Conservation (phyloP, 2,113 vertebrate species). For the Cheirogaleus medius region DNA sequence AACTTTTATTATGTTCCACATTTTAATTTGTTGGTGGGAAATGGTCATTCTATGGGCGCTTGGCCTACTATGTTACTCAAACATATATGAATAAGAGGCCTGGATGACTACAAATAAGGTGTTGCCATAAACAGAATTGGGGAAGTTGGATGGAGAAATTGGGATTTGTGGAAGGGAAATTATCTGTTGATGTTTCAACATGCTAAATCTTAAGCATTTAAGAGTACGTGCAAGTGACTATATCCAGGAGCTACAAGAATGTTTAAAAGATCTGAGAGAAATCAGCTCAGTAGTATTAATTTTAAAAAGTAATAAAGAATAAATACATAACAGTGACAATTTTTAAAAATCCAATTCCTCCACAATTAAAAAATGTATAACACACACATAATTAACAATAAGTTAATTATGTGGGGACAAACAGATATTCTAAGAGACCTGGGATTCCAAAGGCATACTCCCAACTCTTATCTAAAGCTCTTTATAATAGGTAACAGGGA, state of each 20-base stretch:
- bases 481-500: neutral
- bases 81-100: neutral
- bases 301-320: neutral
- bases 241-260: neutral
- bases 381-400: neutral
- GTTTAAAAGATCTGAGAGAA: neutral
- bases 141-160: neutral
- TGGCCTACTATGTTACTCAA: neutral
- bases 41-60: neutral
- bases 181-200: neutral
- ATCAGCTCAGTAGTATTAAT: neutral
- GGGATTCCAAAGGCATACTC: neutral
- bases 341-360: neutral
- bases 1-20: neutral
- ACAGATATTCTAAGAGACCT: neutral
- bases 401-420: neutral
- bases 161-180: neutral
- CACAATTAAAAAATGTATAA: conserved; percentile 15
- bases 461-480: neutral
- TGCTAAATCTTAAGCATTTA: neutral
- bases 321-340: neutral
- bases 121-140: neutral
- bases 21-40: neutral
- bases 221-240: neutral
- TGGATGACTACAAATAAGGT: neutral